These are phyloP conservation scores for Polypterus bichir DNA, from an alignment of 2,113 vertebrate genomes.

Conservation along the genomic window DNA sequence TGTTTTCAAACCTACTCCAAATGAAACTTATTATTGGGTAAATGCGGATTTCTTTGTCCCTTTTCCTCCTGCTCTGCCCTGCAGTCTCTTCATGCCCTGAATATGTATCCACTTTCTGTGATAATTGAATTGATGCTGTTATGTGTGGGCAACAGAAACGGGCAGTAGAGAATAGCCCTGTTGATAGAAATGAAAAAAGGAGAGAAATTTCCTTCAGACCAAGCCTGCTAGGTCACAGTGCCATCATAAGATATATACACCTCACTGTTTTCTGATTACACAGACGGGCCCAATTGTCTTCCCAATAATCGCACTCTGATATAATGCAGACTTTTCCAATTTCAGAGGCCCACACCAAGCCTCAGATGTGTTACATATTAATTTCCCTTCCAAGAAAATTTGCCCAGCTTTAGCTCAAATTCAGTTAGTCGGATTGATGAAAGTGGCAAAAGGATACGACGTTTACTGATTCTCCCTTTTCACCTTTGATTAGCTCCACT, in stretches of 20 bases:
- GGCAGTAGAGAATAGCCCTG: slow-evolving; percentile 71
- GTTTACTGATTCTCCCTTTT: slow-evolving; percentile 94
- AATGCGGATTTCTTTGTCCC: slow-evolving; percentile 89
- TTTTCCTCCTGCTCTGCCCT: slow-evolving; percentile 39
- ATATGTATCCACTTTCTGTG: slow-evolving; percentile 81
- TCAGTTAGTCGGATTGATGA: slow-evolving; percentile 99
- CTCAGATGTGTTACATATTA: slow-evolving; percentile 95
- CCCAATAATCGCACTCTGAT: slow-evolving; percentile 65
- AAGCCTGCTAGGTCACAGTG: slow-evolving; percentile 38
- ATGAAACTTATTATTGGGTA: slow-evolving; percentile 98
- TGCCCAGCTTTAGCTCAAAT: slow-evolving; percentile 77
- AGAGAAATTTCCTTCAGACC: slow-evolving; percentile 39
- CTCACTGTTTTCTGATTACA: slow-evolving; percentile 82
- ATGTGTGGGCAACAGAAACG: slow-evolving; percentile 76
- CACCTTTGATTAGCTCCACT: slow-evolving; percentile 98
- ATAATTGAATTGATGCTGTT: slow-evolving; percentile 97
- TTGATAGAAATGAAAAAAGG: slow-evolving; percentile 74
- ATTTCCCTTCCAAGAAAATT: slow-evolving; percentile 85
- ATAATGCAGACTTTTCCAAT: slow-evolving; percentile 69
- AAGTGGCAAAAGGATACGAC: slow-evolving; percentile 91
- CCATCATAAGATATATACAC: slow-evolving; percentile 62
- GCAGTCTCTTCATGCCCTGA: slow-evolving; percentile 67
- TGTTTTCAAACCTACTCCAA: slow-evolving; percentile 94
- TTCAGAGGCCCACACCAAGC: slow-evolving; percentile 53
- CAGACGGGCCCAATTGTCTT: slow-evolving; percentile 65